A percentile compares a stretch with the other conserved stretches of the same genome.
phyloP scores from a whole-genome alignment of 2,797 vertebrate species.

The Kryptolebias ocellatus region DNA sequence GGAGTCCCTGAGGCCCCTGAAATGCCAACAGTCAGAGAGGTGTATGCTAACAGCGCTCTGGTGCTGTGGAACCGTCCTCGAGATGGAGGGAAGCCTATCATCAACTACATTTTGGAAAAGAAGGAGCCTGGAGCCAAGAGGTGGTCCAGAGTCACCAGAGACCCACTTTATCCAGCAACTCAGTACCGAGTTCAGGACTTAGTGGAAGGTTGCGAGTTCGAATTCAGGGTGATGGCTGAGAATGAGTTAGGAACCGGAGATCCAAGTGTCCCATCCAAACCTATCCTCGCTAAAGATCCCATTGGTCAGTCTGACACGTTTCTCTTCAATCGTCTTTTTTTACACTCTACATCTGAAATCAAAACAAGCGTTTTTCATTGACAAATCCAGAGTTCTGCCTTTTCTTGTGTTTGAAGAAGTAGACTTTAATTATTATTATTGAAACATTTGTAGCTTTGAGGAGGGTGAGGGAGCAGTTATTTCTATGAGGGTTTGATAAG shows the following conservation, averaged over 20 bases:
- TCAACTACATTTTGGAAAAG: slow-evolving; percentile 95
- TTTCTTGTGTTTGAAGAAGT: not conserved
- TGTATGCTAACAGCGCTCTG: slow-evolving; percentile 90
- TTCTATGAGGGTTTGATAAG: no score
- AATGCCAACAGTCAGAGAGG: slow-evolving; percentile 88
- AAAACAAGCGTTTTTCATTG: not conserved
- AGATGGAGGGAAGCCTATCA: slow-evolving; percentile 97
- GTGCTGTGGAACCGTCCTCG: slow-evolving; percentile 94
- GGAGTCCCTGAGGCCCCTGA: slow-evolving; percentile 98
- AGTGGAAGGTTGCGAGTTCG: slow-evolving; percentile 93
- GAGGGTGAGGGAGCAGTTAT: no score
- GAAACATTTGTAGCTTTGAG: no score
- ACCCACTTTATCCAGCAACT: slow-evolving; percentile 91
- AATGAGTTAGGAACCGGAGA: slow-evolving; percentile 96
- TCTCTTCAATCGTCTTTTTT: not conserved
- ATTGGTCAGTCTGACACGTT: slow-evolving; percentile 82
- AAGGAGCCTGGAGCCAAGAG: slow-evolving; percentile 92
- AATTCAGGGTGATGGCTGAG: slow-evolving; percentile 97
- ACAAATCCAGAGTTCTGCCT: not conserved
- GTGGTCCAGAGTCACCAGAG: slow-evolving; percentile 92
- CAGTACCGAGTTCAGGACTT: slow-evolving; percentile 93
- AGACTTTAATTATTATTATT: not conserved
- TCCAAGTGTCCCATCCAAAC: slow-evolving; percentile 93
- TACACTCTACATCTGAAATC: not conserved
- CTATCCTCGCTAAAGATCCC: slow-evolving; percentile 95